Conservation (phyloP, 2,113 vertebrate species). For the Pao palembangensis region DNA sequence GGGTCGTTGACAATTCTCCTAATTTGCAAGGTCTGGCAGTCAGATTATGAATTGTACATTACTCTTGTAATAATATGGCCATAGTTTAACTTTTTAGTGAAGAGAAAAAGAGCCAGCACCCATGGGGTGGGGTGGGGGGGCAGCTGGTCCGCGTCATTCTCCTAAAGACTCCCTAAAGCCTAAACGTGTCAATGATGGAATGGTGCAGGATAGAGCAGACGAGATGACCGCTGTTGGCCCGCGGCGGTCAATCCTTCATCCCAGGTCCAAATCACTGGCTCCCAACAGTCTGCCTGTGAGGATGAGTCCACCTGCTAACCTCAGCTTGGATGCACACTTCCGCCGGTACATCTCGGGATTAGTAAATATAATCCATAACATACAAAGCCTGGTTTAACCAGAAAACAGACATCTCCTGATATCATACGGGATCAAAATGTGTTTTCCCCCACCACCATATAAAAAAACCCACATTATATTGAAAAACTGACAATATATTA, state of each 20-base stretch:
- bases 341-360: slow-evolving; percentile 1
- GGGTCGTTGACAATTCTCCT: slow-evolving; percentile 3
- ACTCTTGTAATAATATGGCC: no score
- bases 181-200: slow-evolving; percentile 72
- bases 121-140: slow-evolving; percentile 43
- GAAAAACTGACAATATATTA: no score
- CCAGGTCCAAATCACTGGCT: slow-evolving; percentile 47
- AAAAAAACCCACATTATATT: no score
- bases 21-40: slow-evolving; percentile 46
- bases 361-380: background rate
- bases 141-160: slow-evolving; percentile 54
- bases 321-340: slow-evolving; percentile 12
- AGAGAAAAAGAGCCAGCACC: no score
- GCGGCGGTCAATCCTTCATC: slow-evolving; percentile 75
- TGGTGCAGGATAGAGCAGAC: slow-evolving; percentile 68
- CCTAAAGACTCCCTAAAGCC: slow-evolving; percentile 61
- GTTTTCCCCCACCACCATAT: no score
- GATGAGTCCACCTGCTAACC: slow-evolving; percentile 42
- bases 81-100: no score
- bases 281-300: slow-evolving; percentile 25
- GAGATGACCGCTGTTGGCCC: slow-evolving; percentile 66
- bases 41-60: no score
- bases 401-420: no score
- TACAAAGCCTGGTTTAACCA: slow-evolving; percentile 39
- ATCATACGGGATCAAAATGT: no score